phyloP scores from a whole-genome alignment of 2,888 invertebrate genomes.

The Apomyelois bistriatella region DNA sequence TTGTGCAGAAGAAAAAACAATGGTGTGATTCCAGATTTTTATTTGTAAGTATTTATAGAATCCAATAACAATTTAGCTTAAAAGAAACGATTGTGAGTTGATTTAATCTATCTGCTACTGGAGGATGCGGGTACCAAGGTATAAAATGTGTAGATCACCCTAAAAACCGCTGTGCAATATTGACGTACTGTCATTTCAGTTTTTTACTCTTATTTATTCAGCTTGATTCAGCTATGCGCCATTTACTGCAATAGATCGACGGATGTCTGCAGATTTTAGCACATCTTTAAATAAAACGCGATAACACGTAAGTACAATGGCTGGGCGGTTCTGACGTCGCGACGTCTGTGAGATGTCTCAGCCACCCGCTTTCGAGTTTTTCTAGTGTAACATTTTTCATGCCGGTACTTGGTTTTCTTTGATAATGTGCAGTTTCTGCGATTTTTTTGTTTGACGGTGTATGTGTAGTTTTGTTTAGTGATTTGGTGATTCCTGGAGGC shows the following conservation, averaged over 20 bases:
- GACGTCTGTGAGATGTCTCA: constrained; percentile 32
- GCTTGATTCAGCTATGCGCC: constrained; percentile 74
- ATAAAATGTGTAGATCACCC: constrained; percentile 39
- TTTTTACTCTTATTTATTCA: constrained; percentile 76
- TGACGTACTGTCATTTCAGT: constrained; percentile 73
- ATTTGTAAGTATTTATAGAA: constrained; percentile 81
- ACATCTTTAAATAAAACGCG: constrained; percentile 53
- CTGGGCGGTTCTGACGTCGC: constrained; percentile 39
- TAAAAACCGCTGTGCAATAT: constrained; percentile 46
- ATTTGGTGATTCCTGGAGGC: constrained; percentile 27
- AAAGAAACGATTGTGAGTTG: constrained; percentile 54
- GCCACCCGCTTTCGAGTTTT: constrained; percentile 40
- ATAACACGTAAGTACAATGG: constrained; percentile 44
- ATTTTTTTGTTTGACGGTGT: constrained; percentile 44
- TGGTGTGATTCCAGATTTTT: constrained; percentile 81
- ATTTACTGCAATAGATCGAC: constrained; percentile 70
- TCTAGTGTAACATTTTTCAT: constrained; percentile 43
- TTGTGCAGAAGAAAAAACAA: constrained; percentile 79
- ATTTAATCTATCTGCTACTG: constrained; percentile 45
- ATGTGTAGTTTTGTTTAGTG: constrained; percentile 31
- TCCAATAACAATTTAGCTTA: constrained; percentile 64
- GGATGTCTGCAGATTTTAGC: constrained; percentile 58
- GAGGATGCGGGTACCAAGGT: constrained; percentile 52
- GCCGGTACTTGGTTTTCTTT: constrained; percentile 60
- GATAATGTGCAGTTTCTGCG: constrained; percentile 46